Evolutionary conservation across 2,797 vertebrate genomes (phyloP), one percentile per base, ranked within the genome.

Genomic region (Eidolon dupreanum): DNA sequence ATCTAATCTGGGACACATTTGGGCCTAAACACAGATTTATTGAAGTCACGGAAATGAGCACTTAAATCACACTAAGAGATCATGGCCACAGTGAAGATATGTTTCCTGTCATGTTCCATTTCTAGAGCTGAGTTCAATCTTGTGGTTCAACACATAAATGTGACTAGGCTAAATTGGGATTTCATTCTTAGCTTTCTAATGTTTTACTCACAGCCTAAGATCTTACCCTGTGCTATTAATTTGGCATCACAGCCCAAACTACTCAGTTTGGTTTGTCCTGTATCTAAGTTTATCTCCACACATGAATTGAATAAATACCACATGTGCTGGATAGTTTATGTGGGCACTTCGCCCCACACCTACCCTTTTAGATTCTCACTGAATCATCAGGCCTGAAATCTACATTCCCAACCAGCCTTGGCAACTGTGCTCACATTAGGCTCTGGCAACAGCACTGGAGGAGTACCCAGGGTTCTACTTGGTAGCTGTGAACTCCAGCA

Each of bases 41-140:
- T 96, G 46, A 96, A 93, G 73, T 95, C 82, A 86, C 31, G 78
- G 95, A 96, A 94, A 97, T 94, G 38, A 96, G 74, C 59, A 94
- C 78, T 95, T 96, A 96, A 96, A 96, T 96, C 97, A 91, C 65
- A 86, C 19, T 38, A 84, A 79, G 59, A 93, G 49, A 96, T 95
- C 86, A 94, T 0, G 0, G 79, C 68, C 90, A 93, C 85, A 78
- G 66, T 33, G 26, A 95, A 97, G 88, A 95, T 90, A 65, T 68
- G 85, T 88, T 94, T 97, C 77, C 96, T 93, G 90, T 61, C 53
- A 0, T 51, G 83, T 75, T 93, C 91, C 95, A 95, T 82, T 95
- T 96, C 82, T 49, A 94, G 78, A 95, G 70, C 65, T 79, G 46
- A 91, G 65, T 84, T 96, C 70, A 95, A 55, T 88, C 93, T 88